These are phyloP conservation scores for Ptyas mucosa DNA, from an alignment of 2,113 vertebrate species.

Conservation along the genomic window DNA sequence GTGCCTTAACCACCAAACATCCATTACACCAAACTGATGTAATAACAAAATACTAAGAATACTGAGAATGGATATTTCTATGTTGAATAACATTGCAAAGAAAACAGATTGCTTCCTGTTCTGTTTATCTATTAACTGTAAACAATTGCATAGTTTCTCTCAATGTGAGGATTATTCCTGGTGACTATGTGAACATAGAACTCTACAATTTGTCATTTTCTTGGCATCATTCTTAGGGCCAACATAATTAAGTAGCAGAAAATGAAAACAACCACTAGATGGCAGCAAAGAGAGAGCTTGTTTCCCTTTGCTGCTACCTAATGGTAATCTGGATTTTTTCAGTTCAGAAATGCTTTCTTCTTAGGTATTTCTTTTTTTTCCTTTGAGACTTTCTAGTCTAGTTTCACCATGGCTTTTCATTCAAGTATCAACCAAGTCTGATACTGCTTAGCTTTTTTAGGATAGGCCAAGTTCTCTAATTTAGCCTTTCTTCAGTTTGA, in stretches of 20 bases:
- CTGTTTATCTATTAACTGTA: not conserved
- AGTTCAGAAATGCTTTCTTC: not conserved
- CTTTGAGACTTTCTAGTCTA: not conserved
- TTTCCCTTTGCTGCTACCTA: not conserved
- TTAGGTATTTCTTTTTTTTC: not conserved
- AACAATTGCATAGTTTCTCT: not conserved
- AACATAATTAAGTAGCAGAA: not conserved
- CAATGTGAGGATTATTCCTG: not conserved
- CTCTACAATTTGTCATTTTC: not conserved
- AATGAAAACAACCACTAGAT: not conserved
- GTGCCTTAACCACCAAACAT: too few relatives aligned
- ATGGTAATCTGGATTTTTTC: not conserved
- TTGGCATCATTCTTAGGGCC: not conserved
- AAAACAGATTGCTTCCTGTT: not conserved
- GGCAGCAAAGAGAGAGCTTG: not conserved
- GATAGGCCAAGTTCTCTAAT: not conserved
- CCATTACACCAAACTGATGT: too few relatives aligned
- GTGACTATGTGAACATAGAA: not conserved
- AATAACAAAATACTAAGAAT: not conserved
- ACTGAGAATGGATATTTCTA: not conserved
- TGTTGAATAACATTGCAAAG: not conserved
- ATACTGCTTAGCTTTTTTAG: not conserved
- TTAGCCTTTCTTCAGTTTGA: not conserved
- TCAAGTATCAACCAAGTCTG: not conserved
- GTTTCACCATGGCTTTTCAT: not conserved